These are phyloP conservation scores for Anoplopoma fimbria DNA, from an alignment of 2,113 vertebrate genomes.

Conservation along the genomic window DNA sequence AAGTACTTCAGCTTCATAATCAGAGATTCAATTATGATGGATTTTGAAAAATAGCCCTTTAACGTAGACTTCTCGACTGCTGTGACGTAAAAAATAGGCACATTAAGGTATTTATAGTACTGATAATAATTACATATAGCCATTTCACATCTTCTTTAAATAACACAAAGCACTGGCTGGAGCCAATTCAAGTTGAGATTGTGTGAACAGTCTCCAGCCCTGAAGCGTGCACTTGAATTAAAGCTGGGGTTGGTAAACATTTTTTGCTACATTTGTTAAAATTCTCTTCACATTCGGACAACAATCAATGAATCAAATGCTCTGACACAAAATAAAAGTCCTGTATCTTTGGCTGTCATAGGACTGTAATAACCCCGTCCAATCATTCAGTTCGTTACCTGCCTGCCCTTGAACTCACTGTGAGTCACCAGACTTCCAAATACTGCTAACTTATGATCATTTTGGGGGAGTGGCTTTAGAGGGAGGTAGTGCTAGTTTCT, in stretches of 20 bases:
- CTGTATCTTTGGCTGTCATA: not conserved
- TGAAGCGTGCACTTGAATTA: not conserved
- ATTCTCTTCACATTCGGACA: not conserved
- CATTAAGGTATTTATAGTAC: conserved; percentile 16
- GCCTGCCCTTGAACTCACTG: not conserved
- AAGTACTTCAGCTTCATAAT: conserved; percentile 8
- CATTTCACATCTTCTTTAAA: not conserved
- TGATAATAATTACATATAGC: not conserved
- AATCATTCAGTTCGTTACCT: not conserved
- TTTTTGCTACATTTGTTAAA: not conserved
- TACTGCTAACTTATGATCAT: too few species aligned
- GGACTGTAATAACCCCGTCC: not conserved
- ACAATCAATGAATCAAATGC: not conserved
- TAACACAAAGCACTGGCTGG: not conserved
- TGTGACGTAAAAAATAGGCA: conserved; percentile 55
- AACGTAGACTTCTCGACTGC: not conserved
- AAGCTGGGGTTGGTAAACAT: not conserved
- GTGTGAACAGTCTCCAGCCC: not conserved
- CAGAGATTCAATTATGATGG: not conserved
- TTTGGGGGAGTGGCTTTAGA: too few species aligned
- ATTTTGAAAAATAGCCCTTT: conserved; percentile 38
- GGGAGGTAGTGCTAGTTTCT: too few species aligned
- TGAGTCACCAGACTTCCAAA: not conserved
- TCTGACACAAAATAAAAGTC: not conserved
- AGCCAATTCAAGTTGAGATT: not conserved